A percentile compares a stretch with the other conserved stretches of the same genome.
Conservation (phyloP, 2,113 vertebrate genomes). For the Saguinus midas region DNA sequence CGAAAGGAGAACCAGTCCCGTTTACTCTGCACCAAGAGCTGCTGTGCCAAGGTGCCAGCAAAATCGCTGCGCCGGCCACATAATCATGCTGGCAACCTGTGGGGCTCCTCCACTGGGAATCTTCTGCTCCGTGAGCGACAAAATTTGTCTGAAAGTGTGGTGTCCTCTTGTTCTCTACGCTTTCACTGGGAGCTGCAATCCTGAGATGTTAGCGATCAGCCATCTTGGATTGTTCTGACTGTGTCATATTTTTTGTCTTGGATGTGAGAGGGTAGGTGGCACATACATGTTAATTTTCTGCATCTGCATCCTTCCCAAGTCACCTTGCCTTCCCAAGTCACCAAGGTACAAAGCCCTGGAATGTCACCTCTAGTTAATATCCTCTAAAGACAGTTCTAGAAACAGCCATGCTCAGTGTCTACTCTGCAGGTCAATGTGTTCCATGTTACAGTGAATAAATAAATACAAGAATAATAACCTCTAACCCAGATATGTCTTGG, state of each 20-base stretch:
- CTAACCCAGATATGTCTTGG: conserved; percentile 4
- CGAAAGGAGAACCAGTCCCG: too few species aligned
- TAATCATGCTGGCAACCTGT: too few species aligned
- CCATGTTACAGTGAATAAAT: neutral
- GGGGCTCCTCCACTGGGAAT: too few species aligned
- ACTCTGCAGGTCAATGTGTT: neutral
- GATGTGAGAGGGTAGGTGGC: neutral
- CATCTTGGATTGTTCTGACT: too few species aligned
- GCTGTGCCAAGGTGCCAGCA: too few species aligned
- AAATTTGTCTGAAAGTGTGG: too few species aligned
- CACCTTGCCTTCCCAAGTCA: neutral
- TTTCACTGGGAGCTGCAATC: too few species aligned
- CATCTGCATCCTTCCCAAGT: neutral
- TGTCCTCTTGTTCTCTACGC: too few species aligned
- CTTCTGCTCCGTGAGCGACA: too few species aligned
- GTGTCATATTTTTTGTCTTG: neutral
- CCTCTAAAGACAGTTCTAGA: neutral
- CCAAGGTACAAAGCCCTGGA: neutral
- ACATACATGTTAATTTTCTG: neutral
- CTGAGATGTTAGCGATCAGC: too few species aligned
- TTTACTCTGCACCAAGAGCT: too few species aligned
- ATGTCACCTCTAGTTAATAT: neutral
- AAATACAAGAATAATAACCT: neutral
- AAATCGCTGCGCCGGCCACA: too few species aligned
- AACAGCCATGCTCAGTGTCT: neutral